Conservation (phyloP, 2,113 vertebrate species). For the Cryptomyrus ogoouensis region DNA sequence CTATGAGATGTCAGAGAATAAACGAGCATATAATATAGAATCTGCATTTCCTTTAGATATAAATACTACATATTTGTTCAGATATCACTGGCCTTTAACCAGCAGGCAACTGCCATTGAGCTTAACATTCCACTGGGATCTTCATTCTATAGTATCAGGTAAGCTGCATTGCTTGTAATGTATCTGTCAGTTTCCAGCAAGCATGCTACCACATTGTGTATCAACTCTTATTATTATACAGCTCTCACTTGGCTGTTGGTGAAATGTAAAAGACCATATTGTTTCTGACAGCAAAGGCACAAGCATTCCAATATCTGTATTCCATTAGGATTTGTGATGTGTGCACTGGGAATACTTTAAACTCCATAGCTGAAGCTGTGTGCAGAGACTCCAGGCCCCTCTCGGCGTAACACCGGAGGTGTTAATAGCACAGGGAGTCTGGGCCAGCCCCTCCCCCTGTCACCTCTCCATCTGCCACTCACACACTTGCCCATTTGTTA, state of each 20-base stretch:
- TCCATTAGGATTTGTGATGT: background rate
- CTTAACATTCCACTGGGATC: background rate
- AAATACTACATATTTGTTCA: background rate
- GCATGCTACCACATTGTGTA: background rate
- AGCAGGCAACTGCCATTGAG: background rate
- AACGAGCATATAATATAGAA: background rate
- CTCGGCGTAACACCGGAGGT: background rate
- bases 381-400: background rate
- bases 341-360: constrained; percentile 8
- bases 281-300: background rate
- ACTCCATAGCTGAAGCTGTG: background rate
- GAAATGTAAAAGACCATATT: background rate
- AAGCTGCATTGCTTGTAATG: background rate
- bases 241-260: background rate
- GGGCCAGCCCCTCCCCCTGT: background rate
- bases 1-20: background rate
- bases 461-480: background rate
- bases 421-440: background rate
- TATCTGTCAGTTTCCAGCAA: background rate
- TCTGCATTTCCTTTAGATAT: background rate
- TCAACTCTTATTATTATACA: background rate
- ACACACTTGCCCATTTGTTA: background rate
- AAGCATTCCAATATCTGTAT: background rate
- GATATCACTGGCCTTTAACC: background rate
- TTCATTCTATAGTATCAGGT: background rate